Evolutionary conservation across 2,113 vertebrate genomes (phyloP), one percentile per base, ranked within the genome.

Genomic region (Trinectes maculatus): DNA sequence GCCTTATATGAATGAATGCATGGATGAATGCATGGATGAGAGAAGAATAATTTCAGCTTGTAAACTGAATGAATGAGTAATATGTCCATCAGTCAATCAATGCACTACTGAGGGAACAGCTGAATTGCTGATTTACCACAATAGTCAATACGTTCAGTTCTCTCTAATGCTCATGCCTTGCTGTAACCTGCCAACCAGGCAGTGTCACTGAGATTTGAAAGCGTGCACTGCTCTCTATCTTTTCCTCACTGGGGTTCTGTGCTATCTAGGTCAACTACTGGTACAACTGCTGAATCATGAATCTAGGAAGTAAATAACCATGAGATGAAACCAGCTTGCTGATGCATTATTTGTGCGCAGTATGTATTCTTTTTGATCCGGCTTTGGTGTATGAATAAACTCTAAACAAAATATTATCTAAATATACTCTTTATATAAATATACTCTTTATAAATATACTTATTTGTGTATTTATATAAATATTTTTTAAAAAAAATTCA

Each of bases 231-330:
- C 28, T 67, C 59, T 67, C 75, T 61, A n/a, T 52, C 58, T 55
- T 56, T 74, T 46, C 37, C 22, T 77, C 57, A 57, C 47, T 19
- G 28, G 43, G 71, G 49, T 49, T 64, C 58, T 42, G 6, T 21
- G 65, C 63, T 74, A 82, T 82, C 43, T 88, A 64, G 85, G 85
- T 83, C 84, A 84, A 37, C 64, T 12, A 47, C 40, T 74, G 24
- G 18, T 31, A n/a, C 19, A 12, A 82, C 13, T 36, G 80, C 78
- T 84, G 75, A 86, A 47, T 77, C 73, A 62, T 71, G 59, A 68
- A 57, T 81, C 74, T 52, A 78, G 65, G 49, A 79, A 64, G 61
- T 72, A 86, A 82, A 89, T 81, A 84, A 51, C 31, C 49, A 43
- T 21, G 10, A 48, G 63, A 71, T 24, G 18, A 77, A 46, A 72